Percentiles rank a stretch among this genome's conserved stretches.
Evolutionary conservation across 2,888 invertebrate genomes (phyloP).

Genomic region (Caprella mutica): DNA sequence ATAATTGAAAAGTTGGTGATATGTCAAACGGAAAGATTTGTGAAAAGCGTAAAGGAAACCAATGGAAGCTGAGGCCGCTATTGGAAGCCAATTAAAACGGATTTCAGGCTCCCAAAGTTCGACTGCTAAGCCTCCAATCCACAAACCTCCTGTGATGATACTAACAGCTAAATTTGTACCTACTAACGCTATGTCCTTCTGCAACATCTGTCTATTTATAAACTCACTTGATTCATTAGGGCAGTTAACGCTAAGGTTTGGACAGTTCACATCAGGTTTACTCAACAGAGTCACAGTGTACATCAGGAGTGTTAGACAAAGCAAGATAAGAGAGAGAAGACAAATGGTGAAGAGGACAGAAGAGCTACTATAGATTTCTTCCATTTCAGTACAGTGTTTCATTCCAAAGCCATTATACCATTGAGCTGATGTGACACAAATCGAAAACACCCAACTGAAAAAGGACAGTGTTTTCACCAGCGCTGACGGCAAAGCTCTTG

Average conservation of each 20-base stretch:
- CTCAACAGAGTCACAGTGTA: slow-evolving; percentile 9
- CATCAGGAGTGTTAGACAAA: slow-evolving; percentile 24
- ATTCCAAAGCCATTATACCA: slow-evolving; percentile 26
- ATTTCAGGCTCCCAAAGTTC: slow-evolving; percentile 20
- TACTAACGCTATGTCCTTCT: slow-evolving; percentile 21
- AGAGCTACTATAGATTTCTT: neutral
- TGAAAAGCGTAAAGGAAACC: slow-evolving; percentile 42
- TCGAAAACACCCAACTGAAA: slow-evolving; percentile 19
- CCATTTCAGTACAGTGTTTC: slow-evolving; percentile 15
- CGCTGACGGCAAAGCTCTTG: slow-evolving; percentile 16
- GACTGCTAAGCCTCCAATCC: slow-evolving; percentile 20
- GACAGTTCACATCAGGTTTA: slow-evolving; percentile 3
- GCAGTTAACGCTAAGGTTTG: neutral
- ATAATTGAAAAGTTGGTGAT: slow-evolving; percentile 61
- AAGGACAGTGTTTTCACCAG: slow-evolving; percentile 18
- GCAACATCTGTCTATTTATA: no score
- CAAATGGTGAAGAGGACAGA: slow-evolving; percentile 17
- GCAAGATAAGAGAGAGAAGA: slow-evolving; percentile 19
- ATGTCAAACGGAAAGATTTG: slow-evolving; percentile 57
- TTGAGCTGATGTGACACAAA: slow-evolving; percentile 19
- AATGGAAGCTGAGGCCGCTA: slow-evolving; percentile 23
- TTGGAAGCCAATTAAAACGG: slow-evolving; percentile 19
- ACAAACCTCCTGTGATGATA: slow-evolving; percentile 22
- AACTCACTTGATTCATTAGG: slow-evolving; percentile 9
- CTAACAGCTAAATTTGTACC: slow-evolving; percentile 22